Conservation (phyloP, 2,888 invertebrate genomes). For the Hemithea aestivaria region DNA sequence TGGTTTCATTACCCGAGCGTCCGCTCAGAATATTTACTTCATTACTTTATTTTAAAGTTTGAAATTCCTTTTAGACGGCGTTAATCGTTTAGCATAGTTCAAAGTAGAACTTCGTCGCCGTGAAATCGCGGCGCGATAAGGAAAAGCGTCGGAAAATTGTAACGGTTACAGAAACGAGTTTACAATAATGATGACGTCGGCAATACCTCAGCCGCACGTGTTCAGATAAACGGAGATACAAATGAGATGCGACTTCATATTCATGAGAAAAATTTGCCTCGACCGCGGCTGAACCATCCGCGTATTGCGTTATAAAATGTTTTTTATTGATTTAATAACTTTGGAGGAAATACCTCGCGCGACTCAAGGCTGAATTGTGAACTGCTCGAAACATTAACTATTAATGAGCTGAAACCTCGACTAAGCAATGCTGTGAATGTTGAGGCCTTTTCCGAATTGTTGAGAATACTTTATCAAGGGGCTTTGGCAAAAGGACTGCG, state of each 20-base stretch:
- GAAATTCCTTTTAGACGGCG: no score
- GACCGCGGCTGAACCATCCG: neutral
- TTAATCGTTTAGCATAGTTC: no score
- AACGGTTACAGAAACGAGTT: slow-evolving; percentile 15
- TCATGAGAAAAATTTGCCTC: slow-evolving; percentile 9
- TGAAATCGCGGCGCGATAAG: no score
- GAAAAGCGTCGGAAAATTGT: slow-evolving; percentile 5
- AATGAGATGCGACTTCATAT: slow-evolving; percentile 15
- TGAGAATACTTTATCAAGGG: slow-evolving; percentile 8
- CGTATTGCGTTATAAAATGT: slow-evolving; percentile 5
- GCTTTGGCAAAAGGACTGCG: slow-evolving; percentile 3
- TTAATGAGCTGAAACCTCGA: slow-evolving; percentile 12
- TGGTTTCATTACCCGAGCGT: slow-evolving; percentile 1
- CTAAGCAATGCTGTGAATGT: slow-evolving; percentile 8
- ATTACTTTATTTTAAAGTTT: neutral
- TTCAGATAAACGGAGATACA: slow-evolving; percentile 4
- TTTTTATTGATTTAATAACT: slow-evolving; percentile 6
- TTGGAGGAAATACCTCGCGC: slow-evolving; percentile 3
- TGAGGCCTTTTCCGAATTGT: slow-evolving; percentile 7
- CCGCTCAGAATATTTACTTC: neutral
- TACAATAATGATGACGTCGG: slow-evolving; percentile 14
- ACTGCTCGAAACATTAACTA: slow-evolving; percentile 12
- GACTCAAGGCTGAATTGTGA: slow-evolving; percentile 11
- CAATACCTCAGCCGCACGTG: slow-evolving; percentile 4
- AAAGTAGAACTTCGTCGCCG: no score